Evolutionary conservation across 2,888 invertebrate genomes (phyloP), one percentile per base, ranked within the genome.

Genomic region (Tachystola acroxantha): DNA sequence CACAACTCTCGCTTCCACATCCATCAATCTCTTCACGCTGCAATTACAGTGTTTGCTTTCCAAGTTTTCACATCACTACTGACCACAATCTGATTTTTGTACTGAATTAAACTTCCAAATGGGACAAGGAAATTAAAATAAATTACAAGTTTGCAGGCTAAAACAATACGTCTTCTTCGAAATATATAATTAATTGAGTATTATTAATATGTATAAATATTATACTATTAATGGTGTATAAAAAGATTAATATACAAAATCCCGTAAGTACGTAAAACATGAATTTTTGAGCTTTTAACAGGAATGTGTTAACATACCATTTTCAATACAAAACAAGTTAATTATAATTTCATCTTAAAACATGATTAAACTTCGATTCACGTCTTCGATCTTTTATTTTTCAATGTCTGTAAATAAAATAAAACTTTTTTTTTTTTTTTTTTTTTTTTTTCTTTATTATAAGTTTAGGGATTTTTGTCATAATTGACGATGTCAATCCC

Each of bases 191-290:
- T n/a, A 13, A 20, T 29, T 35, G 20, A 29, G 35, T 35, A 28
- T 35, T 20, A 4, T n/a, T 9, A 20, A 28, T 27, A 20, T 10
- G 19, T 22, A 28, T 11, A 20, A 20, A 20, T 32, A 20, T n/a
- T 3, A 14, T 30, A 20, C n/a, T n/a, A n/a, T n/a, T n/a, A 22
- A 29, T 27, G 16, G 4, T 11, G 11, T 10, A 26, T 27, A 28
- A 34, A 34, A 25, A 34, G 7, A 11, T 27, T 11, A n/a, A n/a
- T n/a, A n/a, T 7, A 34, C 3, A 37, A 41, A 63, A 63, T 62
- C 61, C 69, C 60, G 48, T 65, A 66, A 68, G 57, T 72, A 72
- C 68, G 61, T 64, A 53, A 39, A 43, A 35, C 34, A 16, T 42
- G 40, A 19, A 39, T 36, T 32, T 48, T 61, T 64, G 56, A 62